These are phyloP conservation scores for Petrosia ficiformis DNA, from an alignment of 37 sponge, comb jelly and placozoan genomes.

Conservation along the genomic window DNA sequence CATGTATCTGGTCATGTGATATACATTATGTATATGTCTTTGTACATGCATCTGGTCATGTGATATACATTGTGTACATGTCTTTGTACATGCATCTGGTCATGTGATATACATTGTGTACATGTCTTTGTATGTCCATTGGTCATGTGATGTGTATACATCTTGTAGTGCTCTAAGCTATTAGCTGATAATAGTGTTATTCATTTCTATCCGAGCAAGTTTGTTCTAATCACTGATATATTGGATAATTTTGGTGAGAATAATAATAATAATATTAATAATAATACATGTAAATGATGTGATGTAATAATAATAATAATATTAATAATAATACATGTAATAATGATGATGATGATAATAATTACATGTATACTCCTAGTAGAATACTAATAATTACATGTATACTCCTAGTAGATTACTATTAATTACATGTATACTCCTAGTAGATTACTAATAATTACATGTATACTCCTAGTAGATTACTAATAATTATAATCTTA, in stretches of 20 bases:
- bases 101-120: not conserved
- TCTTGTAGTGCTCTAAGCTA: constrained; percentile 84
- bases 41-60: too few species aligned
- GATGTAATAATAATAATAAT: too few species aligned
- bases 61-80: too few species aligned
- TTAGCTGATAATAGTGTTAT: constrained; percentile 84
- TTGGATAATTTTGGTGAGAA: constrained; percentile 92
- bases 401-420: too few species aligned
- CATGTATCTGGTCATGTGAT: too few species aligned
- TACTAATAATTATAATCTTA: not conserved
- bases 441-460: not conserved
- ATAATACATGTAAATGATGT: not conserved
- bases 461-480: not conserved
- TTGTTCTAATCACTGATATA: constrained; percentile 97
- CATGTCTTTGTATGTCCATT: not conserved
- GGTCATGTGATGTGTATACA: not conserved
- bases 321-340: too few species aligned
- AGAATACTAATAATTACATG: too few species aligned
- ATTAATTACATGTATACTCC: not conserved
- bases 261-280: too few species aligned
- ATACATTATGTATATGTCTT: not conserved
- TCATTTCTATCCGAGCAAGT: constrained; percentile 99
- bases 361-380: too few species aligned
- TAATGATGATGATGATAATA: too few species aligned
- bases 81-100: too few species aligned